Conservation (phyloP, 2,113 vertebrate species). For the Poeciliopsis retropinna region DNA sequence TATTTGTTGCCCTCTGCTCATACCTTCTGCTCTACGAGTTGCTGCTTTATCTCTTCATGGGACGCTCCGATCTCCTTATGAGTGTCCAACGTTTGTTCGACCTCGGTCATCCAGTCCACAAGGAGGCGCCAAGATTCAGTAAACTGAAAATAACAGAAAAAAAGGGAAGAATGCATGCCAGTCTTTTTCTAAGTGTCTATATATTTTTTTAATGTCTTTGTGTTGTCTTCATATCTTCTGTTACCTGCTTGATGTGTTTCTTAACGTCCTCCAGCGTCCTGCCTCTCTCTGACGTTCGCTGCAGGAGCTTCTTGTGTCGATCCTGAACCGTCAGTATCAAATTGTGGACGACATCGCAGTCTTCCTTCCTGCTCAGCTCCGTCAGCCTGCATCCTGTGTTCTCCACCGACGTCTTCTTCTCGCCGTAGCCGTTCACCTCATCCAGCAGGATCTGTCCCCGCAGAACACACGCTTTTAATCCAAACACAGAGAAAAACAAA, state of each 20-base stretch:
- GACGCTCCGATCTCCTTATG: conserved; percentile 77
- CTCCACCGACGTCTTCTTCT: conserved; percentile 78
- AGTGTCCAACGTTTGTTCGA: conserved; percentile 80
- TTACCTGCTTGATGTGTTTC: conserved; percentile 83
- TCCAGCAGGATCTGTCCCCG: conserved; percentile 75
- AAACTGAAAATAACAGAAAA: conserved; percentile 76
- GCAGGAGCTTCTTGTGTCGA: conserved; percentile 79
- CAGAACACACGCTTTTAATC: neutral
- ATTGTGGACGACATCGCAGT: conserved; percentile 79
- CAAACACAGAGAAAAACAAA: neutral
- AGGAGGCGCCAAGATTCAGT: conserved; percentile 85
- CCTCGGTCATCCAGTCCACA: conserved; percentile 86
- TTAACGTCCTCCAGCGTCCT: conserved; percentile 80
- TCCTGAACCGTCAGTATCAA: conserved; percentile 80
- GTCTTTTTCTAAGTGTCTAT: neutral
- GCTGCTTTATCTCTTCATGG: conserved; percentile 87
- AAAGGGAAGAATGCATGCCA: neutral
- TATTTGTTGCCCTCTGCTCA: neutral
- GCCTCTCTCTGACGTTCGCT: conserved; percentile 73
- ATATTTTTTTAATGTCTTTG: accelerated
- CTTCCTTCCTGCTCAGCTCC: conserved; percentile 82
- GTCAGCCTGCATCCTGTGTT: conserved; percentile 72
- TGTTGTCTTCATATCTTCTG: accelerated
- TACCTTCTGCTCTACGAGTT: conserved; percentile 87
- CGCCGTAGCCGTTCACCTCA: conserved; percentile 75